phyloP scores from a whole-genome alignment of 2,888 invertebrate genomes.

The Agrypnus murinus region DNA sequence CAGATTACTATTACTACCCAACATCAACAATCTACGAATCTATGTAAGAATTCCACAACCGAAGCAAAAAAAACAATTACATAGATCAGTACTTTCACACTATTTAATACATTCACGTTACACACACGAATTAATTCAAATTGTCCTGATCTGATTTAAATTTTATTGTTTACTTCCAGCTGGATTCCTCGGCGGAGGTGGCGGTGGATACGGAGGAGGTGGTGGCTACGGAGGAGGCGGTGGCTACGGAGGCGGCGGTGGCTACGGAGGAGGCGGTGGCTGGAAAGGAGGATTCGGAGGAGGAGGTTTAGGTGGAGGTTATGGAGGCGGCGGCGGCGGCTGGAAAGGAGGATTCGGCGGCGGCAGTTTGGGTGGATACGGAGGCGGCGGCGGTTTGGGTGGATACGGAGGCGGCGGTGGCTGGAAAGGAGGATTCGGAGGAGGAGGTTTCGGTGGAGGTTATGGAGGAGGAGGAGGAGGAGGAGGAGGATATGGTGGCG shows the following conservation, averaged over 20 bases:
- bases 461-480: too few species aligned
- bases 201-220: too few species aligned
- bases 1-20: too few species aligned
- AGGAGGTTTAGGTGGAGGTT: conserved; percentile 8
- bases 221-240: conserved; percentile 25
- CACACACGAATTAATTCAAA: neutral
- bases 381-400: conserved; percentile 26
- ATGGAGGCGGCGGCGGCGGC: conserved; percentile 21
- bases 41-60: too few species aligned
- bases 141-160: neutral
- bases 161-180: conserved; percentile 26
- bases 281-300: conserved; percentile 5
- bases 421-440: too few species aligned
- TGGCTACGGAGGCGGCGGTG: neutral
- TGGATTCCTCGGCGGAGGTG: conserved; percentile 34
- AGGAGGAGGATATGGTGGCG: conserved; percentile 18
- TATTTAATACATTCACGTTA: too few species aligned
- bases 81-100: too few species aligned
- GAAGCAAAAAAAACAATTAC: too few species aligned
- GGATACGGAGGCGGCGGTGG: conserved; percentile 23
- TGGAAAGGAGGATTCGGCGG: conserved; percentile 9
- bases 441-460: too few species aligned
- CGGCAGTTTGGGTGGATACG: conserved; percentile 10
- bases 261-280: conserved; percentile 1
- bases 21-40: too few species aligned